Conservation (phyloP, 2,888 invertebrate species). For the Parthenolecanium corni region DNA sequence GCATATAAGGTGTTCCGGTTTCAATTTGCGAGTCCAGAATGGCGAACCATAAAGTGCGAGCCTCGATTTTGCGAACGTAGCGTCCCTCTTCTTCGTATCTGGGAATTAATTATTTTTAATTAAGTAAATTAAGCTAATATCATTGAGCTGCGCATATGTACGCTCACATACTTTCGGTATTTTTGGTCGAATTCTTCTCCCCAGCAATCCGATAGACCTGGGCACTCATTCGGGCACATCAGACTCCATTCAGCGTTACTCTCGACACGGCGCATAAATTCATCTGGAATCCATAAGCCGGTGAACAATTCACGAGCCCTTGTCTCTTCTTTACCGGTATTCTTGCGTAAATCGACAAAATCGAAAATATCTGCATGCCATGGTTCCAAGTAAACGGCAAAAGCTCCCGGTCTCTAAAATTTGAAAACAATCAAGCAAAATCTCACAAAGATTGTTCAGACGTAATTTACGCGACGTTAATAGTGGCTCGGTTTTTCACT, state of each 20-base stretch:
- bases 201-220: conserved; percentile 83
- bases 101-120: not conserved
- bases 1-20: conserved; percentile 96
- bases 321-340: conserved; percentile 88
- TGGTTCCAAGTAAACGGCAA: conserved; percentile 94
- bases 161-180: conserved; percentile 54
- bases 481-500: too few relatives aligned
- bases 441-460: too few relatives aligned
- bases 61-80: conserved; percentile 56
- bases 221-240: conserved; percentile 92
- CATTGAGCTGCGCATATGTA: too few relatives aligned
- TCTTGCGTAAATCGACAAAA: conserved; percentile 87
- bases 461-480: too few relatives aligned
- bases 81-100: conserved; percentile 72
- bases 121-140: too few relatives aligned
- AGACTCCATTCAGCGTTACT: conserved; percentile 77
- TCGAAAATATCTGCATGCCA: conserved; percentile 98
- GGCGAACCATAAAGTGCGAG: conserved; percentile 84
- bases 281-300: conserved; percentile 94
- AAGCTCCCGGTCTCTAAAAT: conserved; percentile 74
- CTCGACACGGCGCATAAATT: conserved; percentile 93
- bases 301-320: conserved; percentile 92
- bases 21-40: conserved; percentile 92
- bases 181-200: conserved; percentile 87
- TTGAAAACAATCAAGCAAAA: not conserved